Percentiles rank a stretch among this genome's conserved stretches.
phyloP scores from a whole-genome alignment of 2,888 invertebrate species.

The Cremastinae sp. region DNA sequence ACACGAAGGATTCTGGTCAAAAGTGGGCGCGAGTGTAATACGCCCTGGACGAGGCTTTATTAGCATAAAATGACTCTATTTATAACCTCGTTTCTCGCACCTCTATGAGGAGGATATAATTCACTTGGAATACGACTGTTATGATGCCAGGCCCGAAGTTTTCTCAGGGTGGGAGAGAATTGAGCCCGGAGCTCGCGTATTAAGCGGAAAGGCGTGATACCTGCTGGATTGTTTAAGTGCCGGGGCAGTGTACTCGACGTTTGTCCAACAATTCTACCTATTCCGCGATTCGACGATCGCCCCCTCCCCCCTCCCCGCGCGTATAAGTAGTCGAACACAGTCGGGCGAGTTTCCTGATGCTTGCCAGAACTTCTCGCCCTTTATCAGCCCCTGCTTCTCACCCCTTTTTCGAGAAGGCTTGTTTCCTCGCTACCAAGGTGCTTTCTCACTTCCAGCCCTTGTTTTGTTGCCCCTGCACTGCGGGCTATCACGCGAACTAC shows the following conservation, averaged over 20 bases:
- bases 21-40: constrained; percentile 37
- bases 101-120: constrained; percentile 27
- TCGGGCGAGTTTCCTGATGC: constrained; percentile 36
- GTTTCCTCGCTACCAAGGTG: constrained; percentile 14
- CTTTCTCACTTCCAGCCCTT: constrained; percentile 19
- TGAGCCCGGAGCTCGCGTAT: neutral
- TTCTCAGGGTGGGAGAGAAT: constrained; percentile 9
- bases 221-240: constrained; percentile 40
- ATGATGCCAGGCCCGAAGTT: constrained; percentile 15
- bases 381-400: constrained; percentile 6
- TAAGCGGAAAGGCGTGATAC: constrained; percentile 50
- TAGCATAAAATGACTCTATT: constrained; percentile 67
- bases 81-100: constrained; percentile 57
- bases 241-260: constrained; percentile 34
- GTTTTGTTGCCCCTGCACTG: constrained; percentile 59
- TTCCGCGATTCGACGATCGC: constrained; percentile 46
- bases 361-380: constrained; percentile 41
- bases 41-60: constrained; percentile 51
- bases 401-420: constrained; percentile 1
- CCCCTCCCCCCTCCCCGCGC: too few relatives aligned
- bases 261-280: constrained; percentile 45
- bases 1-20: neutral
- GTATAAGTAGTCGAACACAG: constrained; percentile 49
- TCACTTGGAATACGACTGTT: constrained; percentile 23
- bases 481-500: constrained; percentile 62